A percentile compares a stretch with the other conserved stretches of the same genome.
phyloP scores from a whole-genome alignment of 2,797 vertebrate genomes.

The Tragelaphus oryx region DNA sequence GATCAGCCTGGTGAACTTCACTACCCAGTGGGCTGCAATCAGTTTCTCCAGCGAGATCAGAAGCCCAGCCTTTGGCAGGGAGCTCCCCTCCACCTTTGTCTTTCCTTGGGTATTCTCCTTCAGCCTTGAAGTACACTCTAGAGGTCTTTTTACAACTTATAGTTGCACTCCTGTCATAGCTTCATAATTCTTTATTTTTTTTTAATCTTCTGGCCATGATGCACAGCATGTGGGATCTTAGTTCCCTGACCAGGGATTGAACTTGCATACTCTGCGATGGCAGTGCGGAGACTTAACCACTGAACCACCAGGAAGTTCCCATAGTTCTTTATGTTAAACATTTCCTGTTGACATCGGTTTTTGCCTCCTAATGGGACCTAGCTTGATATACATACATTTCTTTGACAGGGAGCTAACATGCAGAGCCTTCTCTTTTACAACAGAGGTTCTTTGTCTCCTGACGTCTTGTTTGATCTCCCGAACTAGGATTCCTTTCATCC shows the following conservation, averaged over 20 bases:
- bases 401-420: background rate
- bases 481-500: background rate
- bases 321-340: background rate
- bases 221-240: background rate
- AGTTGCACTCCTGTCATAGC: background rate
- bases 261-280: background rate
- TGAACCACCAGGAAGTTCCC: background rate
- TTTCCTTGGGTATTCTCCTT: background rate
- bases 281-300: background rate
- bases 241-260: background rate
- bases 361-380: background rate
- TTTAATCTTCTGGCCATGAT: background rate
- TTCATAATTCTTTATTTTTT: background rate
- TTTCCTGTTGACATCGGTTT: background rate
- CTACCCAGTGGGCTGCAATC: background rate
- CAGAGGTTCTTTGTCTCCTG: background rate
- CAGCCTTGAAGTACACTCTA: background rate
- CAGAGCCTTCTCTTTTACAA: background rate
- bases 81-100: background rate
- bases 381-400: background rate
- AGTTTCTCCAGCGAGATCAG: background rate
- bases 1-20: background rate
- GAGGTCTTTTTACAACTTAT: background rate
- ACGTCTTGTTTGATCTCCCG: background rate
- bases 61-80: background rate